Conservation (phyloP, 1,140 invertebrate species). For the Platyura marginata region DNA sequence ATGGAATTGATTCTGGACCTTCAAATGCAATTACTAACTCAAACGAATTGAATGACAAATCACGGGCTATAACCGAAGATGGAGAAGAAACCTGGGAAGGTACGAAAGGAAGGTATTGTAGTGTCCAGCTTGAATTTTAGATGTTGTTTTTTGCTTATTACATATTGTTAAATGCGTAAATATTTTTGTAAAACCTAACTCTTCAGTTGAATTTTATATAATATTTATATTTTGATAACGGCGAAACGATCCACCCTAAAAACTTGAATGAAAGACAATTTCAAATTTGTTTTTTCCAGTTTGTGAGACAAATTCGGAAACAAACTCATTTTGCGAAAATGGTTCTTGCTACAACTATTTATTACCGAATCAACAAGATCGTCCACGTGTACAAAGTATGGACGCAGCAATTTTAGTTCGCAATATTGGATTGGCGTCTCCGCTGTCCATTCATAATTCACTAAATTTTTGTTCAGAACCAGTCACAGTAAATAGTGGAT, state of each 20-base stretch:
- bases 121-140: not conserved
- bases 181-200: not conserved
- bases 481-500: too few species aligned
- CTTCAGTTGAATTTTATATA: not conserved
- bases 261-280: not conserved
- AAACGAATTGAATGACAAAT: constrained; percentile 1
- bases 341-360: not conserved
- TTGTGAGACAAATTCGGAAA: too few species aligned
- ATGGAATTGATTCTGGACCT: constrained; percentile 4
- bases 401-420: not conserved
- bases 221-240: not conserved
- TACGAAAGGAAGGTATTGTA: constrained; percentile 22
- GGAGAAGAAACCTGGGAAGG: constrained; percentile 21
- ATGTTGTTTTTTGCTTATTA: not conserved
- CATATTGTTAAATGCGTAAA: not conserved
- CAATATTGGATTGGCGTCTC: too few species aligned
- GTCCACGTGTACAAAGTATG: not conserved
- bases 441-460: too few species aligned
- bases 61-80: constrained; percentile 16
- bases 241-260: too few species aligned
- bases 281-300: not conserved
- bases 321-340: not conserved
- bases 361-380: not conserved
- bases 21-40: not conserved
- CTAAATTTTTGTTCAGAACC: too few species aligned